Base-by-base conservation (phyloP, 1,140 invertebrate genomes). In the Vanessa tameamea region DNA sequence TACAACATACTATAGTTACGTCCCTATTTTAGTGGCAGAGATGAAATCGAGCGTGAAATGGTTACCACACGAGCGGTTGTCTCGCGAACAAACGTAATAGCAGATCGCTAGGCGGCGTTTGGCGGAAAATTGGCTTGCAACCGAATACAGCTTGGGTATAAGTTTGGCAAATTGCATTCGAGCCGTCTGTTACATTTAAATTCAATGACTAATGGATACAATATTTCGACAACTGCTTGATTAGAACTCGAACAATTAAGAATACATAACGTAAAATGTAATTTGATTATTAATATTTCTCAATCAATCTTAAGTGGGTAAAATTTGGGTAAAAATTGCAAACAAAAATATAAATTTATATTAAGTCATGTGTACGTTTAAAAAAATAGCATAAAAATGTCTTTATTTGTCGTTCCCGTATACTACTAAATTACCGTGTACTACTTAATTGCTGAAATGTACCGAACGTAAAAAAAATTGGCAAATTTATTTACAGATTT, bases 21-120 rank as follows among this genome's bases (percentile, higher is more conserved):
- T 82, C 80, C 77, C 78, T 84, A 80, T 89, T 87, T 85, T 86
- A 87, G 84, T 85, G 80, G 82, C 81, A 77, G 81, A 76, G 63
- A 78, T 84, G 86, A 89, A 90, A 91, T 91, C 82, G 88, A 90
- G 83, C 88, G 89, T 91, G 86, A 90, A 91, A 91, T 91, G 82
- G 89, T 87, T 89, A 88, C 87, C 85, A 89, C 87, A 86, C 81
- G 82, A 80, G 82, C 76, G 82, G 85, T 85, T 89, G 85, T 87
- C 89, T 88, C 84, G 88, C 81, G 86, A 88, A 89, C 88, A 89
- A 91, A 89, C 87, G 83, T 86, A 89, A 89, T 89, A 84, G 80
- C 79, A 82, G 78, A 82, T 85, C 78, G 83, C 77, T 81, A 76
- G 80, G 75, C 81, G 80, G 87, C 86, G 86, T 91, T 88, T 86